These are phyloP conservation scores for Condylostylus longicornis DNA, from an alignment of 1,140 invertebrate genomes.

Conservation along the genomic window DNA sequence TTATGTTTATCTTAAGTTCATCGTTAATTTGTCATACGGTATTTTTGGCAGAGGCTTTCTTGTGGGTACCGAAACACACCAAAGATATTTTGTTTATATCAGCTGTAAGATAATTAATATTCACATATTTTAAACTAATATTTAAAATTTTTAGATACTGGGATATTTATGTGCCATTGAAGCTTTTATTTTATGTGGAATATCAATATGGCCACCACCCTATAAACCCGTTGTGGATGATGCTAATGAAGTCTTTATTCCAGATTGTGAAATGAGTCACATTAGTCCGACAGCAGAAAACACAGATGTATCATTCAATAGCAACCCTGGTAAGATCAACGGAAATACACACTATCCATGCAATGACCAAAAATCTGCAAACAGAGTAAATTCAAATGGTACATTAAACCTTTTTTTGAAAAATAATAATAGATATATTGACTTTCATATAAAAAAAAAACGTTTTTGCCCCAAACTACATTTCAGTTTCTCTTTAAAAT, in stretches of 20 bases:
- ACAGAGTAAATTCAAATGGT: no score
- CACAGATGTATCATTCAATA: constrained; percentile 18
- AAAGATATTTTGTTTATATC: constrained; percentile 37
- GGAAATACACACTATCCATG: background rate
- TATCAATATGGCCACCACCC: constrained; percentile 33
- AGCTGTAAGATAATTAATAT: constrained; percentile 28
- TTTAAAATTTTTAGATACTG: constrained; percentile 24
- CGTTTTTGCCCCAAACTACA: no score
- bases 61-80: constrained; percentile 41
- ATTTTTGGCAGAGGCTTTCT: constrained; percentile 45
- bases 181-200: constrained; percentile 32
- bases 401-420: no score
- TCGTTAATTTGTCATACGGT: constrained; percentile 47
- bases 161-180: constrained; percentile 36
- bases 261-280: constrained; percentile 34
- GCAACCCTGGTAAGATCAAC: constrained; percentile 7
- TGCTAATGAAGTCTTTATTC: constrained; percentile 33
- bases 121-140: background rate
- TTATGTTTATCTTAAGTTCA: constrained; percentile 46
- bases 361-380: background rate
- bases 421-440: no score
- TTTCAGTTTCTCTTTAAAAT: no score
- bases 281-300: constrained; percentile 31
- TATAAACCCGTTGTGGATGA: constrained; percentile 35
- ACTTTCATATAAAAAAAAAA: no score